Evolutionary conservation across 2,797 vertebrate species (phyloP).

Genomic region (Siniperca scherzeri): DNA sequence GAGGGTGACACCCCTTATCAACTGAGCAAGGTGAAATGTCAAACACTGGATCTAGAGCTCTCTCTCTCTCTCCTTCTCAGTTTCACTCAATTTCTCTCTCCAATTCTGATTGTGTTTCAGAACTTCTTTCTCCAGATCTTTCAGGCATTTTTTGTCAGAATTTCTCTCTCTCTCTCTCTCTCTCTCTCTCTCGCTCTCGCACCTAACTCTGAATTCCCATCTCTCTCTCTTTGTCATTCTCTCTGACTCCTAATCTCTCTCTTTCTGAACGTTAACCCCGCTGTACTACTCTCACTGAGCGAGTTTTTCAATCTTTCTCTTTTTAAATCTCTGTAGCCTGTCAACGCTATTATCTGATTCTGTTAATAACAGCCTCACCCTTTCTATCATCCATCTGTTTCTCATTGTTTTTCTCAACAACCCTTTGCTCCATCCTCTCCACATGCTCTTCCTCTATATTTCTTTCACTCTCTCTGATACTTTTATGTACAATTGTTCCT

Average conservation of each 20-base stretch:
- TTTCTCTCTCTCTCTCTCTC: constrained; percentile 33
- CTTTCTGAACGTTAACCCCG: constrained; percentile 42
- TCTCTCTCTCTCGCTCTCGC: constrained; percentile 5
- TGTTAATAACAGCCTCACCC: constrained; percentile 49
- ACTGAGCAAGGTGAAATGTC: constrained; percentile 86
- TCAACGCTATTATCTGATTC: constrained; percentile 42
- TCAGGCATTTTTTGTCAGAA: constrained; percentile 25
- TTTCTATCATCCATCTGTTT: constrained; percentile 42
- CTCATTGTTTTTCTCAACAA: constrained; percentile 49
- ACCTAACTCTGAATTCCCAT: constrained; percentile 43
- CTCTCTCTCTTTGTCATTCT: constrained; percentile 35
- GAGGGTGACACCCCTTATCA: constrained; percentile 86
- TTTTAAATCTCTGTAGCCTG: constrained; percentile 37
- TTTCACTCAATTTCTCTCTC: constrained; percentile 46
- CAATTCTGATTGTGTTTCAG: constrained; percentile 51
- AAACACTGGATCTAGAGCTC: constrained; percentile 81
- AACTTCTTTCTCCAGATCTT: constrained; percentile 58
- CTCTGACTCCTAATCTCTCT: constrained; percentile 48
- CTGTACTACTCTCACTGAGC: constrained; percentile 45
- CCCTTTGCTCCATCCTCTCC: constrained; percentile 19
- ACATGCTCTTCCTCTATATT: constrained; percentile 25
- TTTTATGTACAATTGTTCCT: constrained; percentile 30
- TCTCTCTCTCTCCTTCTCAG: constrained; percentile 37
- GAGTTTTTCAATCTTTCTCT: constrained; percentile 37
- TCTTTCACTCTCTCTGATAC: constrained; percentile 22